Conservation (phyloP, 23 tunicate genomes). For the Styela clava region DNA sequence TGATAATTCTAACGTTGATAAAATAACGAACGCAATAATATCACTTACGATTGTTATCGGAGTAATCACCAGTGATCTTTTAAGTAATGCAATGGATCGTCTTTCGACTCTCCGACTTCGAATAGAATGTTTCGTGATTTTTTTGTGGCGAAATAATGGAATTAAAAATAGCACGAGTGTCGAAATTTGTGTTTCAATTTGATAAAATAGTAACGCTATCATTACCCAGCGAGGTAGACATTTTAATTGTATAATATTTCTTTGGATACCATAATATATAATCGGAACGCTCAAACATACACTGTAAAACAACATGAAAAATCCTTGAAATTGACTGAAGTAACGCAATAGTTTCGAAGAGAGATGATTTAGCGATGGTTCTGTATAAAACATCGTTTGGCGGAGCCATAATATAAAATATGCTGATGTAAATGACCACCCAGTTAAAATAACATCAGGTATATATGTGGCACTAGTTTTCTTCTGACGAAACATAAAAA, state of each 20-base stretch:
- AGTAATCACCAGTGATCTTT: too few species aligned
- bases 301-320: background rate
- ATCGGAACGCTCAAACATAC: background rate
- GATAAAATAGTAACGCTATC: too few species aligned
- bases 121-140: too few species aligned
- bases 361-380: background rate
- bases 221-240: background rate
- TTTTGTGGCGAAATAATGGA: too few species aligned
- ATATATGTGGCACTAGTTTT: background rate
- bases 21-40: too few species aligned
- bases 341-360: background rate
- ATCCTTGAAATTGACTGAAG: background rate
- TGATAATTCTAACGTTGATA: too few species aligned
- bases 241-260: too few species aligned
- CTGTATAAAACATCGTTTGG: background rate
- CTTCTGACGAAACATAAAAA: background rate
- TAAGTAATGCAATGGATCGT: too few species aligned
- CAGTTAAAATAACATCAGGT: background rate
- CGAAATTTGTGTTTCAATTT: too few species aligned
- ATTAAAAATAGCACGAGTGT: too few species aligned
- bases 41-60: too few species aligned
- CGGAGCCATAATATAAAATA: background rate
- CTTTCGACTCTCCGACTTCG: too few species aligned
- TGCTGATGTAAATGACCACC: background rate
- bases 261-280: background rate